Conservation (phyloP, 2,888 invertebrate genomes). For the Caradrina kadenii region DNA sequence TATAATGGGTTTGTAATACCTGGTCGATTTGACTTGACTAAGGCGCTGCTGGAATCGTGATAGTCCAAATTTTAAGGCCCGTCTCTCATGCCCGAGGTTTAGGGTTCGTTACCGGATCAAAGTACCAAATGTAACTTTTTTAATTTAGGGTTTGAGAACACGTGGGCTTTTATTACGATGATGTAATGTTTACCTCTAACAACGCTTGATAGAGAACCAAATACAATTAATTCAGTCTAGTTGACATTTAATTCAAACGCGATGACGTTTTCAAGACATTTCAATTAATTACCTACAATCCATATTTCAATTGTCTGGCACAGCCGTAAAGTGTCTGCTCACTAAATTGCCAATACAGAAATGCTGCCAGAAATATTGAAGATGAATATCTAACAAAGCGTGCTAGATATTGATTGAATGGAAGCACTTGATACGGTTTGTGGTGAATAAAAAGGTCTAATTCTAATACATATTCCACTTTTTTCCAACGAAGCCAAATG, state of each 20-base stretch:
- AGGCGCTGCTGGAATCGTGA: no score
- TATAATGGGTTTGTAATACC: slow-evolving; percentile 35
- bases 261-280: no score
- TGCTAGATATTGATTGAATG: slow-evolving; percentile 55
- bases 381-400: slow-evolving; percentile 47
- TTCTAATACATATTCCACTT: slow-evolving; percentile 57
- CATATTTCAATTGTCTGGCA: neutral
- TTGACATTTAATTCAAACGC: no score
- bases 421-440: slow-evolving; percentile 42
- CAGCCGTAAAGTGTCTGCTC: slow-evolving; percentile 1
- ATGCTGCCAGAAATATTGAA: slow-evolving; percentile 26
- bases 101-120: neutral
- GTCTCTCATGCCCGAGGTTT: no score
- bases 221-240: no score
- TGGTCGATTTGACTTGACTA: slow-evolving; percentile 1
- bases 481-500: slow-evolving; percentile 51
- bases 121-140: no score
- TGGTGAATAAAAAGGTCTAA: slow-evolving; percentile 61
- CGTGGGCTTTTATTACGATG: no score
- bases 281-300: no score
- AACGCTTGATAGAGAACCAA: no score
- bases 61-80: no score
- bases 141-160: no score
- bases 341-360: slow-evolving; percentile 7
- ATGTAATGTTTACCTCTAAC: no score